phyloP scores from a whole-genome alignment of 2,888 invertebrate genomes.

The Baccha elongata region DNA sequence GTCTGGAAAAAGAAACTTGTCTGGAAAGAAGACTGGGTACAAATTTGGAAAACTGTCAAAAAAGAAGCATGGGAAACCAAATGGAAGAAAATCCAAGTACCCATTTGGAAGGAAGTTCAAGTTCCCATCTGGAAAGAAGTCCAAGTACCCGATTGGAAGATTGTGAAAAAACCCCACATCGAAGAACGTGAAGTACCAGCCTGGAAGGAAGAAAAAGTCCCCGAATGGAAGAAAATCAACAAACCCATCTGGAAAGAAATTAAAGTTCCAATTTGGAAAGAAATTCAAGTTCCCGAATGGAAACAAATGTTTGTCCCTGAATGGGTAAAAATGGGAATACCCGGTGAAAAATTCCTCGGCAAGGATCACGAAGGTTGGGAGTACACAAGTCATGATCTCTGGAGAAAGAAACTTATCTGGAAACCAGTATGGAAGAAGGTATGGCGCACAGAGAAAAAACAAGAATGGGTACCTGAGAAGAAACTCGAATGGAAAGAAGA shows the following conservation, averaged over 20 bases:
- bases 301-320: constrained; percentile 86
- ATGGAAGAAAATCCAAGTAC: constrained; percentile 89
- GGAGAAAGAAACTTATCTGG: constrained; percentile 91
- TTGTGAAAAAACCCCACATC: constrained; percentile 82
- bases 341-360: constrained; percentile 91
- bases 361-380: constrained; percentile 92
- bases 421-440: constrained; percentile 89
- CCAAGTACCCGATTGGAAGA: constrained; percentile 89
- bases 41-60: constrained; percentile 88
- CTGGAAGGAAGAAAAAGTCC: constrained; percentile 88
- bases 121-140: constrained; percentile 90
- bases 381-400: constrained; percentile 92
- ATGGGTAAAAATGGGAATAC: constrained; percentile 86
- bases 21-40: constrained; percentile 91
- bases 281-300: constrained; percentile 83
- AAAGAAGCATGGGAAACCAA: constrained; percentile 89
- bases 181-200: constrained; percentile 90
- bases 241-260: constrained; percentile 86
- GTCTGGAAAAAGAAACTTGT: constrained; percentile 91
- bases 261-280: constrained; percentile 87
- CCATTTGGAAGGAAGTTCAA: constrained; percentile 90
- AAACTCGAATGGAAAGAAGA: constrained; percentile 86
- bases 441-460: constrained; percentile 91
- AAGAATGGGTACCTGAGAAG: constrained; percentile 89
- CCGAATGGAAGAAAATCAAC: constrained; percentile 85